Base-by-base conservation (phyloP, 1,140 invertebrate species). In the Psilanteris sp. region DNA sequence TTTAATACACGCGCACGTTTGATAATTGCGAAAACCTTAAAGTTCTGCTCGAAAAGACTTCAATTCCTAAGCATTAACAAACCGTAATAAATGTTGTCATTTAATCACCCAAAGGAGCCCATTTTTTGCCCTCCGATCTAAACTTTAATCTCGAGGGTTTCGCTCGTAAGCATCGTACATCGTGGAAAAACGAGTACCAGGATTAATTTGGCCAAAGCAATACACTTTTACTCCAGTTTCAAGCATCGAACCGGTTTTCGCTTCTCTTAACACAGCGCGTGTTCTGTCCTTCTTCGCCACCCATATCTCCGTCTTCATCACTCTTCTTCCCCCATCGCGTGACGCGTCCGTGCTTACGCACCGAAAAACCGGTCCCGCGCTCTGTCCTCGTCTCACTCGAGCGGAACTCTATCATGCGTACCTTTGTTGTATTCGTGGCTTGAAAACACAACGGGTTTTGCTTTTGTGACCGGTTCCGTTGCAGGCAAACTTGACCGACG, bases 181-280 rank as follows among this genome's bases (percentile, higher is more conserved):
- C 67, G 43, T 59, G 71, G 62, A 67, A 67, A n/a, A 61, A 67
- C 36, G 71, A 61, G 46, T 46, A 7, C 27, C 39, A 9, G 39
- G 64, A 76, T 76, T 64, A 76, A 76, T 70, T 76, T 64, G 72
- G 50, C 50, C 64, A 43, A 29, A 64, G 72, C 55, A 52, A 64
- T 70, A 76, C 57, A 76, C 64, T 76, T 71, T 77, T 77, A 71
- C 73, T 76, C 73, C 64, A 76, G 73, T 76, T 76, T 76, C 66
- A 66, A 52, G 31, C 57, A 14, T 22, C 24, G 8, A 76, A 76
- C 73, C 73, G 73, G 73, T 76, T 76, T 50, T 26, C 22, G 29
- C 27, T 16, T 11, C 61, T 37, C 10, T 20, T 37, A 36, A 64
- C 43, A 44, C 15, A 57, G 39, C 55, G 4, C 41, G 6, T n/a